phyloP scores from a whole-genome alignment of 2,797 vertebrate species.

The Gorsachius magnificus region DNA sequence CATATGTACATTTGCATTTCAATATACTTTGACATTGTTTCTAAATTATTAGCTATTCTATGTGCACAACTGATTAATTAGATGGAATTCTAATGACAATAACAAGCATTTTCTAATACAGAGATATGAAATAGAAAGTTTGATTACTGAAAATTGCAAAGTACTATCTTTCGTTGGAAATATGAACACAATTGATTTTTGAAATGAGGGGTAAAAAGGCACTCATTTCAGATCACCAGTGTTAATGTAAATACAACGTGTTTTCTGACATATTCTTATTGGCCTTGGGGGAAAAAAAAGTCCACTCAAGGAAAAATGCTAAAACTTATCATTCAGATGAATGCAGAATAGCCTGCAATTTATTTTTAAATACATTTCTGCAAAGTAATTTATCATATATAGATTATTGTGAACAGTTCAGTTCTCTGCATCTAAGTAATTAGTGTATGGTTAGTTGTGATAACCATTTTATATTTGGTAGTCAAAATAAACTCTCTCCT shows the following conservation, averaged over 20 bases:
- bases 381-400: background rate
- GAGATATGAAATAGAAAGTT: background rate
- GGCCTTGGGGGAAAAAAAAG: background rate
- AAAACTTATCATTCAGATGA: background rate
- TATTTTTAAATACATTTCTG: background rate
- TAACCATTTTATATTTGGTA: background rate
- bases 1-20: constrained; percentile 48
- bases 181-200: background rate
- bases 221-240: constrained; percentile 7
- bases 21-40: constrained; percentile 40
- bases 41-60: constrained; percentile 58
- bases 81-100: constrained; percentile 47
- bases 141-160: constrained; percentile 31
- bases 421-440: background rate
- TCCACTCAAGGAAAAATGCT: background rate
- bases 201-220: constrained; percentile 2
- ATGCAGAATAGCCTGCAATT: background rate
- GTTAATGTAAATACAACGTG: background rate
- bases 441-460: background rate
- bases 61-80: constrained; percentile 51
- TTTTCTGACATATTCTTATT: background rate
- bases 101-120: constrained; percentile 14
- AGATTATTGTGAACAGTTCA: background rate
- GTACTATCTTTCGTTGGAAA: constrained; percentile 37
- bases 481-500: background rate